These are phyloP conservation scores for Megalonaias nervosa DNA, from an alignment of 1,140 invertebrate species.

Conservation along the genomic window DNA sequence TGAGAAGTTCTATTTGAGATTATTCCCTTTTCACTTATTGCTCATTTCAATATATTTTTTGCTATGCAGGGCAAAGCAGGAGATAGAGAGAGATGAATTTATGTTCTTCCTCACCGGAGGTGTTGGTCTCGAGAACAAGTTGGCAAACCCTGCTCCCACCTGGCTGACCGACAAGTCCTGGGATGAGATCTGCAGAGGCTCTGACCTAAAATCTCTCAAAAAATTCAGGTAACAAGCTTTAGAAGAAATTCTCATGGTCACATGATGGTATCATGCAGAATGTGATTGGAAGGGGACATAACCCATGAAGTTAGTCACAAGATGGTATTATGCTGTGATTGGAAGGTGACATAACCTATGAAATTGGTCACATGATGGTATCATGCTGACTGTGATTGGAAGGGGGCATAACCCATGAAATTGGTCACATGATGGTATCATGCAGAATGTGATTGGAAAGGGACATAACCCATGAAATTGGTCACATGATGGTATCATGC, in stretches of 20 bases:
- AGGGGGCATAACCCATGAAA: no score
- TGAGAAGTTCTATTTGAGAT: background rate
- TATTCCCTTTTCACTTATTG: background rate
- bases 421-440: no score
- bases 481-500: no score
- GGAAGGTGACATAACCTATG: no score
- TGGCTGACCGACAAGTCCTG: conserved; percentile 71
- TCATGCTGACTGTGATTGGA: no score
- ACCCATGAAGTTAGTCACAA: no score
- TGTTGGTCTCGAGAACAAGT: conserved; percentile 69
- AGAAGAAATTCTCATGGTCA: background rate
- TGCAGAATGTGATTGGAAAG: background rate
- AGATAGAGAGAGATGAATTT: conserved; percentile 67
- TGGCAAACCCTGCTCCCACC: conserved; percentile 68
- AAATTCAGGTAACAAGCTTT: conserved; percentile 60
- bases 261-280: background rate
- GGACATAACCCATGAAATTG: no score
- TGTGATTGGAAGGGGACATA: background rate
- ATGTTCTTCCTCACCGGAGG: conserved; percentile 72
- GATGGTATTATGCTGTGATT: no score
- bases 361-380: no score
- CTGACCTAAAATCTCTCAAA: conserved; percentile 63
- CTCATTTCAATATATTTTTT: background rate
- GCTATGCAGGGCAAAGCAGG: conserved; percentile 61
- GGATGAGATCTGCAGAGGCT: conserved; percentile 71